Base-by-base conservation (phyloP, 2,888 invertebrate genomes). In the Linhomoeus sp. region DNA sequence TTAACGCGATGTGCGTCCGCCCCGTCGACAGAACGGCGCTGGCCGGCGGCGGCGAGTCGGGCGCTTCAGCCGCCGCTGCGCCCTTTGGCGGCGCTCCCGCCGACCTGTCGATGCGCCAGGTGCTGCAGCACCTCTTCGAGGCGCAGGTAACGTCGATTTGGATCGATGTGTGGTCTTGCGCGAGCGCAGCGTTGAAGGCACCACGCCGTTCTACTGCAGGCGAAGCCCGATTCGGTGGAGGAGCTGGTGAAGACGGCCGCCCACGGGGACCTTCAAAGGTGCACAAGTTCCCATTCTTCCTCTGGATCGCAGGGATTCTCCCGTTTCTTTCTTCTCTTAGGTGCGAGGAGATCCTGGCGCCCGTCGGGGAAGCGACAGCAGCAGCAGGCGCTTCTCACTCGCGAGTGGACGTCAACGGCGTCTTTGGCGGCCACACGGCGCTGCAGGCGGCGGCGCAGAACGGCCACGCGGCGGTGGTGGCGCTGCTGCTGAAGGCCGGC, bases 111-210 rank as follows among this genome's bases (percentile, higher is more conserved):
- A n/a, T n/a, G n/a, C n/a, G n/a, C n/a, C n/a, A n/a, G n/a, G n/a
- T n/a, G n/a, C n/a, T 90, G 68, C 90, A 90, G 69, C 88, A 88
- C 66, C 71, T 92, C 50, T 92, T 90, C 67, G 90, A 90, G 68
- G 85, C 86, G 1, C 45, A 42, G 42, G 42, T 26, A 78, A 86
- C 43, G 69, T 92, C 46, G 87, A 86, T 55, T 87, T 23, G 23
- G 14, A 23, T 3, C n/a, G 9, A 15, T 39, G 39, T 39, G 9
- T 39, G n/a, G n/a, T 39, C n/a, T 7, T 15, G 39, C n/a, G n/a
- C 7, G 39, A n/a, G 19, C 9, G 9, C n/a, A 19, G 9, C 7
- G 9, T 39, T 39, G 14, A 19, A 87, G 88, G 66, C 84, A 87
- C 12, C 84, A 85, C 17, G 87, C 85, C 2, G 88, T 92, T 66